Evolutionary conservation across 2,888 invertebrate genomes (phyloP).

Genomic region (Subacronicta megacephala): DNA sequence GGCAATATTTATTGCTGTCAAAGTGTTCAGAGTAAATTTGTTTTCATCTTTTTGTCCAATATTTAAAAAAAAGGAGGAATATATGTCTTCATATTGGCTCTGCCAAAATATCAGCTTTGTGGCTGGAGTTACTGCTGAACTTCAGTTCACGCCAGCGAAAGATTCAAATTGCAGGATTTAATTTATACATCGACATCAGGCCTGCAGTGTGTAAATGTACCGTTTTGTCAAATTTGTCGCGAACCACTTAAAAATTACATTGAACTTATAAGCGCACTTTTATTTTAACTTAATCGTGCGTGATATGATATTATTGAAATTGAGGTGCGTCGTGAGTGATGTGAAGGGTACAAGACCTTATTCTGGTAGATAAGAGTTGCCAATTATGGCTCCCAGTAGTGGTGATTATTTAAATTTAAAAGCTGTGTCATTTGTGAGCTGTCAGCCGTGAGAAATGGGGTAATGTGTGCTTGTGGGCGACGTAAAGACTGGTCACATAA

Average conservation of each 20-base stretch:
- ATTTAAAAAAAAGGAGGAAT: too few species aligned
- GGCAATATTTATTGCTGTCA: too few species aligned
- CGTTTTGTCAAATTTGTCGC: background rate
- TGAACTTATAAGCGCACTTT: background rate
- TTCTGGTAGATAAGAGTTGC: slow-evolving; percentile 40
- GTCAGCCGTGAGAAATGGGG: slow-evolving; percentile 39
- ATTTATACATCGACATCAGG: too few species aligned
- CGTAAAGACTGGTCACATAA: slow-evolving; percentile 4
- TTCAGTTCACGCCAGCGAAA: too few species aligned
- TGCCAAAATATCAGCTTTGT: too few species aligned
- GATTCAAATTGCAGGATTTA: too few species aligned
- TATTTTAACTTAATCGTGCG: slow-evolving; percentile 17
- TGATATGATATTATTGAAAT: slow-evolving; percentile 39
- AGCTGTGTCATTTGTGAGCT: slow-evolving; percentile 48
- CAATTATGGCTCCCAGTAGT: slow-evolving; percentile 44
- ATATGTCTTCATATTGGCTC: too few species aligned
- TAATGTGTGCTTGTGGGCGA: slow-evolving; percentile 29
- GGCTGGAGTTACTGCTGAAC: too few species aligned
- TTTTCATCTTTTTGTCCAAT: too few species aligned
- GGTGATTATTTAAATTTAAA: slow-evolving; percentile 47
- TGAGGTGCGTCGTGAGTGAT: slow-evolving; percentile 40
- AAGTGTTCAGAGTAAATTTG: too few species aligned
- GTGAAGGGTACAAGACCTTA: slow-evolving; percentile 36
- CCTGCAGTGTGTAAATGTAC: too few species aligned
- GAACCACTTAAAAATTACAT: background rate